Percentiles rank a stretch among this genome's conserved stretches.
Conservation (phyloP, 2,797 vertebrate species). For the Sylvilagus floridanus region DNA sequence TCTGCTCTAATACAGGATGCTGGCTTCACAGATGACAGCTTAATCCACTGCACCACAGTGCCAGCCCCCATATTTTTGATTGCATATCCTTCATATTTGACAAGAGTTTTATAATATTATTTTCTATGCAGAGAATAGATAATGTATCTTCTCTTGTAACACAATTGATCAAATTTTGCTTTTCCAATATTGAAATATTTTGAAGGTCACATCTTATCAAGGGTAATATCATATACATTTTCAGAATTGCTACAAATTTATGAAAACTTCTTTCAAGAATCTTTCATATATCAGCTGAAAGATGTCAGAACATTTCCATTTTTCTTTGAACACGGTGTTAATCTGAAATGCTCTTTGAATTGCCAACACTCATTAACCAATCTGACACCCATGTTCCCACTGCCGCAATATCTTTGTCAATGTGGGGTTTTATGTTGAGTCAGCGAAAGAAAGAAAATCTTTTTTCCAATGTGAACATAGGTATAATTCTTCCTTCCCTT, state of each 20-base stretch:
- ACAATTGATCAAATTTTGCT: background rate
- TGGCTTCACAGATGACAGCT: too few species aligned
- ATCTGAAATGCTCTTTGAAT: background rate
- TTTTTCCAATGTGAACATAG: slow-evolving; percentile 5
- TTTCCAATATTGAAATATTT: background rate
- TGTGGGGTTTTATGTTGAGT: slow-evolving; percentile 32
- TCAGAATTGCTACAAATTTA: slow-evolving; percentile 30
- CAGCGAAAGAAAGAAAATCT: slow-evolving; percentile 42
- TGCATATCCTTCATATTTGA: background rate
- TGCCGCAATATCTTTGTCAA: background rate
- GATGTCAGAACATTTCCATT: background rate
- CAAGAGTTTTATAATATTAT: background rate
- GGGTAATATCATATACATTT: background rate
- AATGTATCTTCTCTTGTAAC: background rate
- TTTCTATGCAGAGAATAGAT: slow-evolving; percentile 15
- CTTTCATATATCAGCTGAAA: background rate
- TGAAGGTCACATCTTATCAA: background rate
- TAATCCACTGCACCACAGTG: too few species aligned
- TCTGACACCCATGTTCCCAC: background rate
- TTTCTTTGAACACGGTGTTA: background rate
- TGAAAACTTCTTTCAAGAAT: background rate
- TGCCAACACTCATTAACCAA: background rate
- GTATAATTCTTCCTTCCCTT: background rate
- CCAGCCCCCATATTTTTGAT: background rate
- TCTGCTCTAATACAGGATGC: too few species aligned